A percentile compares a stretch with the other conserved stretches of the same genome.
phyloP scores from a whole-genome alignment of 2,888 invertebrate genomes.

The Pilophorus perplexus region DNA sequence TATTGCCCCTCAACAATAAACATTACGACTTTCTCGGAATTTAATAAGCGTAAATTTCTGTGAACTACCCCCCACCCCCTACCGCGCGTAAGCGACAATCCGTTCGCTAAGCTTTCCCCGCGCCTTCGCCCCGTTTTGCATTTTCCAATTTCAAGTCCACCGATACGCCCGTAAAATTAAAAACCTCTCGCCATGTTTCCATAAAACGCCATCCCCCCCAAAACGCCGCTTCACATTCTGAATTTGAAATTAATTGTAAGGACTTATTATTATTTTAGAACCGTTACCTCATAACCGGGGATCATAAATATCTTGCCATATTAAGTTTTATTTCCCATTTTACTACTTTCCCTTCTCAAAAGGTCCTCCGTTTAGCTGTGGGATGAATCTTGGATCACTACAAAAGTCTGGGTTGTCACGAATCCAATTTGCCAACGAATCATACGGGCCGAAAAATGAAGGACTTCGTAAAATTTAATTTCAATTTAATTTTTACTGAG shows the following conservation, averaged over 20 bases:
- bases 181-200: conserved; percentile 11
- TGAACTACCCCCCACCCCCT: neutral
- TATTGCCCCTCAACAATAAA: conserved; percentile 37
- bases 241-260: conserved; percentile 30
- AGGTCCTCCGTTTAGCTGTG: neutral
- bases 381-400: too few relatives aligned
- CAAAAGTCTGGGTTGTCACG: too few relatives aligned
- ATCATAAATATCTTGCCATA: conserved; percentile 21
- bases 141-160: conserved; percentile 25
- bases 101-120: too few relatives aligned
- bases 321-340: conserved; percentile 26
- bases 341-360: neutral
- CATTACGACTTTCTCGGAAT: conserved; percentile 39
- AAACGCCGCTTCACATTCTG: neutral
- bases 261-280: conserved; percentile 28
- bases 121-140: neutral
- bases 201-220: neutral
- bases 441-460: too few relatives aligned
- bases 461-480: too few relatives aligned
- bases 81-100: neutral
- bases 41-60: conserved; percentile 36
- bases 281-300: conserved; percentile 15
- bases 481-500: too few relatives aligned
- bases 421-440: too few relatives aligned
- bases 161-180: conserved; percentile 28